Evolutionary conservation across 2,888 invertebrate species (phyloP), one percentile per base, ranked within the genome.

Genomic region (Pyrocoelia pectoralis): DNA sequence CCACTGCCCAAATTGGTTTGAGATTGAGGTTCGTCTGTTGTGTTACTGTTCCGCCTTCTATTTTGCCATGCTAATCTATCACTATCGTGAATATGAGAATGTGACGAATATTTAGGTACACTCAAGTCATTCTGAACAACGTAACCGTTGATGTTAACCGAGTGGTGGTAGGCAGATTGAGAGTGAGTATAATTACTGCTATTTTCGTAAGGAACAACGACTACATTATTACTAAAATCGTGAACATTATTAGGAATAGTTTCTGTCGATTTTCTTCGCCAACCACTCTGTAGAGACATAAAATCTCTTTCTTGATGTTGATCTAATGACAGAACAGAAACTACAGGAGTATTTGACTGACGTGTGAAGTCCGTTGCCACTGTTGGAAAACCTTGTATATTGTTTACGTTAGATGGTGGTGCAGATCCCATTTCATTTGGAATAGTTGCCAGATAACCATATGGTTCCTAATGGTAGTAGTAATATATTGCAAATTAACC

Each of bases 291-390:
- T 80, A 81, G 77, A 48, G 81, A 78, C 29, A 73, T 74, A 52
- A 74, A 72, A 67, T 81, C 81, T 62, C 77, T 80, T 68, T 81
- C 81, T 67, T 79, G 79, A 38, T 77, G 79, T 40, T 79, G 76
- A 54, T 81, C 81, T 62, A 81, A 73, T 18, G 76, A 73, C 24
- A 81, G 70, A 24, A 81, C 56, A 14, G 81, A 81, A 4, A 81
- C 80, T 29, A 81, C 81, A 6, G 81, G 81, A 14, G 81, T 81
- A 57, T 71, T 72, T 15, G 78, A 72, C 66, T 77, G 77, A 18
- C 79, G 75, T 8, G 66, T 62, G 9, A 61, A 59, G 56, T 71
- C 71, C 12, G 43, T 24, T 2, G 41, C 5, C 4, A 24, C n/a
- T 3, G 19, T 46, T 6, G 43, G 1, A 19, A 46, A 53, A 0